Base-by-base conservation (phyloP, 2,113 vertebrate genomes). In the Sterna hirundo region DNA sequence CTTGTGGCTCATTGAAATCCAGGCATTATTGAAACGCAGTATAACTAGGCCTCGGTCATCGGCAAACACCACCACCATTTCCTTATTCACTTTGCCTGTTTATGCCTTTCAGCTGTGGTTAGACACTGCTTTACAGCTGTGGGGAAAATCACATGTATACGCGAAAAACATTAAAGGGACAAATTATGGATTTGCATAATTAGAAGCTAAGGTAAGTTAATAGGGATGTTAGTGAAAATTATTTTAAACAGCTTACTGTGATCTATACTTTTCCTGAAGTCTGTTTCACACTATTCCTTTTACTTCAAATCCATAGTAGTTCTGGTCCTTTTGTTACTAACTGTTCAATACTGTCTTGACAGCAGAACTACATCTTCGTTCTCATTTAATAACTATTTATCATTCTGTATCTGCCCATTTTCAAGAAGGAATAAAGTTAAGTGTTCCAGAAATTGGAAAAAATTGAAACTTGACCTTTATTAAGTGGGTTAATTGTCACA, bases 401-500 rank as follows among this genome's bases (percentile, higher is more conserved):
- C 98, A 98, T 97, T 96, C 95, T 69, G 97, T 97, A 97, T 97
- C 98, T 98, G 96, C 98, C 98, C 96, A 94, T 97, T 98, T 98
- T 98, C 97, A 97, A 97, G 98, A 98, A 97, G 96, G 96, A 98
- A 92, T 97, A 98, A 98, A 98, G 98, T 98, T 98, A 98, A 98
- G 97, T 97, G 97, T 98, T 98, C 97, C 96, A 98, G 98, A 98
- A 98, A 98, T 97, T 98, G 97, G 98, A 98, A 98, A 98, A 98
- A 98, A 98, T 96, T 98, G 98, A 98, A 98, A 98, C 97, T 96
- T 98, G 98, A 98, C 98, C 98, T 98, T 98, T 98, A 98, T 98
- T 98, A 98, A 98, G 98, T 98, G 98, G 98, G 98, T 98, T 98
- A 98, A 98, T 98, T 98, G 98, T 98, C 98, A 98, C 98, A 98